Evolutionary conservation across 2,888 invertebrate species (phyloP), one percentile per base, ranked within the genome.

Genomic region (Melipona beecheii): DNA sequence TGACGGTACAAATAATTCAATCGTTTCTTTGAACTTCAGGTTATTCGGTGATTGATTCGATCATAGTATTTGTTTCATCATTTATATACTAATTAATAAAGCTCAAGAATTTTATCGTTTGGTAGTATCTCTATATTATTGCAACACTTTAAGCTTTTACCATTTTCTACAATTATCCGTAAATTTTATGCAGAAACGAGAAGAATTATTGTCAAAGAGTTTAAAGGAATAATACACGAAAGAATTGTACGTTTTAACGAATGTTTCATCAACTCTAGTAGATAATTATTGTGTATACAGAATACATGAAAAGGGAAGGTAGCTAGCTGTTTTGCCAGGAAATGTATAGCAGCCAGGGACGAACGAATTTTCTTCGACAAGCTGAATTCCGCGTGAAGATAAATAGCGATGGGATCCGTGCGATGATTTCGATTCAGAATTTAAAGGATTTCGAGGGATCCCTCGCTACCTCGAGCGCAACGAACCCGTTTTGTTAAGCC

Each of bases 371-470:
- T 21, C 58, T 72, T 81, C 75, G 76, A 74, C 66, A 19, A 60
- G 64, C 31, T 21, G 75, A 78, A 80, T 76, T 84, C 76, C 21
- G 74, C 69, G 70, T 66, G 49, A 60, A 50, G 75, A 85, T 89
- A 83, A 81, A 86, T 81, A 62, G 60, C 72, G 54, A 69, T 73
- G 78, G 54, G 71, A 68, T 68, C 13, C 66, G 69, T 72, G 31
- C 76, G 75, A 81, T 81, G 70, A 54, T 43, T 77, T 75, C 81
- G 78, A 83, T 87, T 89, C 83, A 75, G 74, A 89, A 83, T 81
- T 85, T 85, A 78, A 88, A 86, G 80, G 76, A 87, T 88, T 78
- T 75, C 75, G 27, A 19, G 76, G 81, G 81, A 76, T 84, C 81
- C 83, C 83, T 85, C 77, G 72, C 52, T 71, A 58, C 81, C 65